phyloP scores from a whole-genome alignment of 2,888 invertebrate species.

The Acanthosepion lycidas region DNA sequence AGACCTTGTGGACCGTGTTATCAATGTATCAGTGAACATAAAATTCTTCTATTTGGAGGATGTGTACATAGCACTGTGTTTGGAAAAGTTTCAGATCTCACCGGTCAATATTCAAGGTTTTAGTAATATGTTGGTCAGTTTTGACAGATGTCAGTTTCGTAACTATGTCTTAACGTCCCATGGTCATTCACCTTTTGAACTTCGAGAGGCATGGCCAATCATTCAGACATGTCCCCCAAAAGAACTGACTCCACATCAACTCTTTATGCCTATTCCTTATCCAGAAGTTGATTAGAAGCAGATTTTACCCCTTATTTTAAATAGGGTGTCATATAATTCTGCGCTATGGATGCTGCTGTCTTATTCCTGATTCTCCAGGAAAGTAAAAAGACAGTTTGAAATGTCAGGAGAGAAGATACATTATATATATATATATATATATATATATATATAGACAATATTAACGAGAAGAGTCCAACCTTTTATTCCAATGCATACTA shows the following conservation, averaged over 20 bases:
- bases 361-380: neutral
- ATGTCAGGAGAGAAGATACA: neutral
- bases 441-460: neutral
- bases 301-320: neutral
- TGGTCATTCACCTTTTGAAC: conserved; percentile 50
- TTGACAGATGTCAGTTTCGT: conserved; percentile 58
- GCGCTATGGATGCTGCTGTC: neutral
- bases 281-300: conserved; percentile 45
- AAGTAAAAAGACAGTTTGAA: neutral
- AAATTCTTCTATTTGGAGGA: conserved; percentile 68
- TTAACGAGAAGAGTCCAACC: too few species aligned
- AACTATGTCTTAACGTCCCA: conserved; percentile 62
- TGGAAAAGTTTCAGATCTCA: conserved; percentile 55
- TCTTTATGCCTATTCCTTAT: conserved; percentile 52
- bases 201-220: conserved; percentile 55
- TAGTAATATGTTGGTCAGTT: conserved; percentile 55
- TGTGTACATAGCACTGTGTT: conserved; percentile 64
- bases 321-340: neutral
- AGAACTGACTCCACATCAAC: conserved; percentile 49
- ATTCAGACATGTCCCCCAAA: conserved; percentile 52
- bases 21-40: conserved; percentile 57
- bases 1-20: conserved; percentile 55
- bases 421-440: neutral
- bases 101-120: conserved; percentile 59
- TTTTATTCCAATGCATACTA: too few species aligned